A percentile compares a stretch with the other conserved stretches of the same genome.
These are phyloP conservation scores for Boloria euphrosyne DNA, from an alignment of 2,888 invertebrate genomes.

Conservation along the genomic window DNA sequence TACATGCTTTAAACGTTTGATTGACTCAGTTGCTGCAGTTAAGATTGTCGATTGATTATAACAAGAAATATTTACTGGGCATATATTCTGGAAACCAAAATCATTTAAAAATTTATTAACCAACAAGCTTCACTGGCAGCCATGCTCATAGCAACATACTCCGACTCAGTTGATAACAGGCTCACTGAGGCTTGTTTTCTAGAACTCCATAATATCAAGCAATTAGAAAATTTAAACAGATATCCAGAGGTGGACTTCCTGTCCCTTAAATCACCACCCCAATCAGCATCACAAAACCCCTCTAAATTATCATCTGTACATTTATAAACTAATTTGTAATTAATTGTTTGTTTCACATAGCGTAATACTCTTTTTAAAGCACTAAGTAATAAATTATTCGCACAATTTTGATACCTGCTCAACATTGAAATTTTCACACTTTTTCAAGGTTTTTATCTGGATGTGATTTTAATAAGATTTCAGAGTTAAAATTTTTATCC, in stretches of 20 bases:
- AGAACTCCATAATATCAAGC: constrained; percentile 44
- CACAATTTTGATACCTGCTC: constrained; percentile 35
- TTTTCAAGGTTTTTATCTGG: no score
- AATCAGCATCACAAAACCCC: constrained; percentile 45
- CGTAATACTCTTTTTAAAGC: constrained; percentile 34
- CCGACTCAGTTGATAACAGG: constrained; percentile 22
- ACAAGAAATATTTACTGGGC: no score
- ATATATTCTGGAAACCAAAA: constrained; percentile 6
- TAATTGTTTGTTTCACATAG: constrained; percentile 29
- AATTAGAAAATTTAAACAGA: constrained; percentile 41
- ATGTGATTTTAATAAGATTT: constrained; percentile 27
- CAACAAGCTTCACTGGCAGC: constrained; percentile 36
- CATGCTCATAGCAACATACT: constrained; percentile 35
- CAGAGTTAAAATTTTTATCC: constrained; percentile 38
- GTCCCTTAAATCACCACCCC: no score
- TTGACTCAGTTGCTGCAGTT: no score
- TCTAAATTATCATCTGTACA: constrained; percentile 26
- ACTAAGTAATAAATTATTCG: constrained; percentile 25
- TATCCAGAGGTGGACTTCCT: constrained; percentile 47
- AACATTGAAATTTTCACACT: constrained; percentile 22
- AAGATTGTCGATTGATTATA: no score
- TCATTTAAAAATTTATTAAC: constrained; percentile 35
- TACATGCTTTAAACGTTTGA: no score
- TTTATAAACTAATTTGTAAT: constrained; percentile 37
- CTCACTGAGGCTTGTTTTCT: constrained; percentile 39